These are phyloP conservation scores for Phaetusa simplex DNA, from an alignment of 2,113 vertebrate genomes.

Conservation along the genomic window DNA sequence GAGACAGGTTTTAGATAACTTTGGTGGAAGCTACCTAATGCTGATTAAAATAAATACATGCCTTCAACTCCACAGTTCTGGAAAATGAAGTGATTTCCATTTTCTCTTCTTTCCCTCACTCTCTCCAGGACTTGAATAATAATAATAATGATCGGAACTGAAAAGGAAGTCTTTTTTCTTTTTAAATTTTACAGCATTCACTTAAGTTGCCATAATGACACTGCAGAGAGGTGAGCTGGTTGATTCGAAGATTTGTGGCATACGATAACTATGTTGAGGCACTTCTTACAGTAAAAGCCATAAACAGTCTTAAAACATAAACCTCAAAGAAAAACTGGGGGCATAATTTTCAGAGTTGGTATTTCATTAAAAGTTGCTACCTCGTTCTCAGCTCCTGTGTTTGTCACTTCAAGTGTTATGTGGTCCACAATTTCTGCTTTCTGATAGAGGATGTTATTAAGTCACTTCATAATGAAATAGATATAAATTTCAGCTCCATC, in stretches of 20 bases:
- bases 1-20: background rate
- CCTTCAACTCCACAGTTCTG: background rate
- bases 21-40: background rate
- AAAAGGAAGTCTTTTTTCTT: background rate
- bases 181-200: background rate
- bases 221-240: background rate
- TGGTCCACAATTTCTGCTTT: background rate
- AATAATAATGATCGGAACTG: background rate
- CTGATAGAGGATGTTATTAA: background rate
- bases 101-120: background rate
- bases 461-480: background rate
- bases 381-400: background rate
- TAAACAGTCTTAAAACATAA: background rate
- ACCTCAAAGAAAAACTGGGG: background rate
- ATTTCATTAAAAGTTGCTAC: background rate
- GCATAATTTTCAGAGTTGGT: background rate
- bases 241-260: background rate
- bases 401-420: background rate
- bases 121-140: background rate
- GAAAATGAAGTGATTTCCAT: background rate
- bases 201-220: background rate
- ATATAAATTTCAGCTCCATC: conserved; percentile 26
- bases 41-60: background rate
- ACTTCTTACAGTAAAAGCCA: background rate
- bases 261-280: background rate